Evolutionary conservation across 2,113 vertebrate species (phyloP).

Genomic region (Egretta garzetta): DNA sequence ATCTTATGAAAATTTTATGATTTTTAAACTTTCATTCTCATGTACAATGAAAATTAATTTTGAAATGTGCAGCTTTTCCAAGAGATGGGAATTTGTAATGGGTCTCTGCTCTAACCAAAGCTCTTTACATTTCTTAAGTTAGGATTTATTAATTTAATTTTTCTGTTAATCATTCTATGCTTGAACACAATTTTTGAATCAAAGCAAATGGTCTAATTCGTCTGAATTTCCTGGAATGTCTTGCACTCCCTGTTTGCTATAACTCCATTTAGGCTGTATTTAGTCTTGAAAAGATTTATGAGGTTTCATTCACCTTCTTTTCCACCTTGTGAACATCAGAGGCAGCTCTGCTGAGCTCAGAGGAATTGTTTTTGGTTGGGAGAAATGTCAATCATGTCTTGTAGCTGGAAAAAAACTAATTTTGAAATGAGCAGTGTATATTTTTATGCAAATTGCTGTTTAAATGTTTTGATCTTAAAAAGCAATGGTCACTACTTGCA

Average conservation of each 20-base stretch:
- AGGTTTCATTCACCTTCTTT: slow-evolving; percentile 14
- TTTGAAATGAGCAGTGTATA: neutral
- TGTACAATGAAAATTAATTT: neutral
- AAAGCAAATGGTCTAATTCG: neutral
- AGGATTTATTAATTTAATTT: neutral
- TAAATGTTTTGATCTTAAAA: neutral
- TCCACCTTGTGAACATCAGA: neutral
- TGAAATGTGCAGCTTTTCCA: neutral
- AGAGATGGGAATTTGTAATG: neutral
- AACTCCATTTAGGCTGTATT: neutral
- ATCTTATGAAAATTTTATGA: neutral
- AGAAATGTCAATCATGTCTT: neutral
- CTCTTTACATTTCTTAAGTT: neutral
- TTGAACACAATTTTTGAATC: neutral
- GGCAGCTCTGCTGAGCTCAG: neutral
- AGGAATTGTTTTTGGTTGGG: neutral
- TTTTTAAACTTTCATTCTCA: neutral
- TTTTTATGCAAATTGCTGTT: neutral
- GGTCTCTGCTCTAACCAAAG: neutral
- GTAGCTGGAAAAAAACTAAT: neutral
- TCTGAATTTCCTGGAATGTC: neutral
- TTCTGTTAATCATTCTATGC: neutral
- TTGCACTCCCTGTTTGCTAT: neutral
- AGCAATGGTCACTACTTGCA: neutral
- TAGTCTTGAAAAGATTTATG: neutral